These are phyloP conservation scores for Dipodomys stephensi DNA, from an alignment of 2,113 vertebrate genomes.

Conservation along the genomic window DNA sequence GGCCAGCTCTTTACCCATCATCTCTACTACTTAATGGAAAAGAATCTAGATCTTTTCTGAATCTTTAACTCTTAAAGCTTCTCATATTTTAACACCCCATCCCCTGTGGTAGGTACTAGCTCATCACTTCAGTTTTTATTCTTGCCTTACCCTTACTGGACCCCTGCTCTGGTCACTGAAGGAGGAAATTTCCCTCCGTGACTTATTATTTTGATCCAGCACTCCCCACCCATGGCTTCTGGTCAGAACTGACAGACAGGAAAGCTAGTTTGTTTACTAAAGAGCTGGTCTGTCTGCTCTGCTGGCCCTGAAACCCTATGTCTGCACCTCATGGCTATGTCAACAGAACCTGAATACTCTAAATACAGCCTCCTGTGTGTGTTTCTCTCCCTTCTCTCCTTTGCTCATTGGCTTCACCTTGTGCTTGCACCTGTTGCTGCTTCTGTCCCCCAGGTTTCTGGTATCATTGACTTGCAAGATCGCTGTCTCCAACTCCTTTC, in stretches of 20 bases:
- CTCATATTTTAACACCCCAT: neutral
- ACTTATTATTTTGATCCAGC: neutral
- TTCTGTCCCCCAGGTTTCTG: neutral
- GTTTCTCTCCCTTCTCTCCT: neutral
- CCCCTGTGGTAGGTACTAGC: neutral
- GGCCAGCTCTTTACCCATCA: neutral
- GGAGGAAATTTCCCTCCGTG: neutral
- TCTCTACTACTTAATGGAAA: neutral
- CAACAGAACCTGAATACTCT: neutral
- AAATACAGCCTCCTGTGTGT: neutral
- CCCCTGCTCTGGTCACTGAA: neutral
- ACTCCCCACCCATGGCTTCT: neutral
- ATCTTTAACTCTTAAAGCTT: neutral
- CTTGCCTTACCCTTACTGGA: neutral
- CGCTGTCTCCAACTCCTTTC: neutral
- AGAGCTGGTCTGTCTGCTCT: slow-evolving; percentile 15
- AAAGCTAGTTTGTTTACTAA: slow-evolving; percentile 55
- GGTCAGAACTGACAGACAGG: neutral
- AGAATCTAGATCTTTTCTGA: neutral
- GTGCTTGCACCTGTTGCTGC: neutral
- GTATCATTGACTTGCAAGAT: neutral
- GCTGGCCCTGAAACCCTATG: neutral
- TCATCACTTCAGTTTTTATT: neutral
- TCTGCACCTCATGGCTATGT: neutral
- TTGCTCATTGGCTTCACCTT: too few relatives aligned